These are phyloP conservation scores for Agrochola litura DNA, from an alignment of 2,888 invertebrate species.

Conservation along the genomic window DNA sequence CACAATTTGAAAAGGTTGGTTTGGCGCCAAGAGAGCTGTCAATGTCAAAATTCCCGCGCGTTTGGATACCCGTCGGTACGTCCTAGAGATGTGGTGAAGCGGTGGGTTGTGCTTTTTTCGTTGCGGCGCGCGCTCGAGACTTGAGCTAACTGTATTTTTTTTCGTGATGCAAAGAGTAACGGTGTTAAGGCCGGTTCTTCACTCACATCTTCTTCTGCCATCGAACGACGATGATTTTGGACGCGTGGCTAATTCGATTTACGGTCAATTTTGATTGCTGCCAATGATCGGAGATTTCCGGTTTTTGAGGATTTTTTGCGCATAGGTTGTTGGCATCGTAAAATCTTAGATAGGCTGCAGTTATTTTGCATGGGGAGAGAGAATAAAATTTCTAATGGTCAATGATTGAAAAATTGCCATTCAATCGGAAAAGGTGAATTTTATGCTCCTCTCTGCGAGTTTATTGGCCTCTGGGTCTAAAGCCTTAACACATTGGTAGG, in stretches of 20 bases:
- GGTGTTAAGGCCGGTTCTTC: constrained; percentile 84
- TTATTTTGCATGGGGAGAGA: constrained; percentile 64
- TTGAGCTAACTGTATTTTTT: constrained; percentile 88
- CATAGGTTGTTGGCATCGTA: constrained; percentile 63
- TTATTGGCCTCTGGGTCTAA: constrained; percentile 25
- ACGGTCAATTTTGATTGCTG: constrained; percentile 66
- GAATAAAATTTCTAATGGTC: constrained; percentile 56
- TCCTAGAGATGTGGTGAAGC: constrained; percentile 84
- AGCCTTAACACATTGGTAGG: neutral
- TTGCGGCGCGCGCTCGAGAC: constrained; percentile 79
- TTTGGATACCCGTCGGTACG: constrained; percentile 78
- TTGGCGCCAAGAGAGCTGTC: constrained; percentile 81
- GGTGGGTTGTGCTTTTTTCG: constrained; percentile 87
- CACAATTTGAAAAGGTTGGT: constrained; percentile 59
- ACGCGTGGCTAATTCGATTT: constrained; percentile 74
- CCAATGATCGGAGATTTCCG: constrained; percentile 65
- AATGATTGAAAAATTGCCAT: constrained; percentile 49
- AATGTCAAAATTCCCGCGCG: constrained; percentile 82
- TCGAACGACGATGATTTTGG: constrained; percentile 71
- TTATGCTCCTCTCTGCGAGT: constrained; percentile 27
- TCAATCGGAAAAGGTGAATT: constrained; percentile 39
- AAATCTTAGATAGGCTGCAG: constrained; percentile 59
- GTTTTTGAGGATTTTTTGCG: constrained; percentile 57
- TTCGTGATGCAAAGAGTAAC: constrained; percentile 87
- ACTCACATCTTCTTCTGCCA: constrained; percentile 77